Base-by-base conservation (phyloP, 2,113 vertebrate species). In the Labrus mixtus region DNA sequence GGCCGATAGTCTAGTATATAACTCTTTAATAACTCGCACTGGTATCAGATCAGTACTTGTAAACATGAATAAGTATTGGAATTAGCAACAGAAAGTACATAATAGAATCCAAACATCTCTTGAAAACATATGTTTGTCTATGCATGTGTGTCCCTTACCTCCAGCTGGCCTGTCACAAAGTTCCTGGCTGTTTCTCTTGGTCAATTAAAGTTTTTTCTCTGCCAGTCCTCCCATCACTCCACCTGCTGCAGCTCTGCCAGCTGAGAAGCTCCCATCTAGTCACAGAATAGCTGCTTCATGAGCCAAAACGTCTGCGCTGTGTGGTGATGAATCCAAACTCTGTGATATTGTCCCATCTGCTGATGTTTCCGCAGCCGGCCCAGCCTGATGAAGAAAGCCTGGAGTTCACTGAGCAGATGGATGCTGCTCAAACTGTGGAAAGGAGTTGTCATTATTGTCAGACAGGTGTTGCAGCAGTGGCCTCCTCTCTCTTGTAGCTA, bases 271-370 rank as follows among this genome's bases (percentile, higher is more conserved):
- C 39, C 33, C 36, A 23, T 51, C 59, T 10, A n/a, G 68, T 20
- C 70, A 23, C 46, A 19, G 45, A 55, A 25, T 15, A 39, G 23
- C 43, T 55, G 16, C 17, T 58, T 37, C 61, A 8, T 2, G 6
- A 83, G 59, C 73, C 67, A 22, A 72, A 54, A 17, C 46, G 19
- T 16, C 29, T 3, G 39, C 16, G 7, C 33, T 23, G 62, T 43
- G 63, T 41, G 22, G 29, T 3, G 69, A 68, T 61, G 65, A 69
- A 73, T 79, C 33, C 68, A 65, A 64, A 76, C 55, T 68, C 53
- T 56, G 57, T 23, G 69, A 71, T 55, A 61, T 17, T 1, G 16
- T 75, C 77, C 68, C 81, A 72, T 72, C 71, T 85, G 82, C 55
- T 41, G 0, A 37, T 1, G 58, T 25, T 50, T 58, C 63, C 11